Conservation (phyloP, 2,888 invertebrate species). For the Scaptomyza caliginosa region DNA sequence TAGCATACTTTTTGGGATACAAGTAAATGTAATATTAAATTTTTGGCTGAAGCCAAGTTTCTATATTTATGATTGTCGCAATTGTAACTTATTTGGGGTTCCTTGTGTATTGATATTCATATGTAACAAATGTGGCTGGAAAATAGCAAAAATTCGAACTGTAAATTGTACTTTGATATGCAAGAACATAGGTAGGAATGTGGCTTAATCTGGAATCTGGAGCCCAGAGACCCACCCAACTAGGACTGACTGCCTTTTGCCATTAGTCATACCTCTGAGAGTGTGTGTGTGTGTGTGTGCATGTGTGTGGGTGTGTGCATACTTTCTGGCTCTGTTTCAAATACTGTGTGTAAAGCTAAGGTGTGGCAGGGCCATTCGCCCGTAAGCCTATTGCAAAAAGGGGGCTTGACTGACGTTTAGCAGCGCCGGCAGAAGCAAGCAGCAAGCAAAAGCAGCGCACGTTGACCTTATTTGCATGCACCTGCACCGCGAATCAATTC, state of each 20-base stretch:
- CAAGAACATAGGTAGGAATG: constrained; percentile 15
- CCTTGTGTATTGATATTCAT: neutral
- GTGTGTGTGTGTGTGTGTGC: constrained; percentile 47
- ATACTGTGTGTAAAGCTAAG: neutral
- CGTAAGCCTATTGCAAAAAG: constrained; percentile 34
- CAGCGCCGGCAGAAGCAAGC: constrained; percentile 31
- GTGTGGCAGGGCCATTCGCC: neutral
- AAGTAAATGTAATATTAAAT: too few relatives aligned
- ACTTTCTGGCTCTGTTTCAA: neutral
- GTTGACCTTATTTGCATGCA: constrained; percentile 79
- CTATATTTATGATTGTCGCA: neutral
- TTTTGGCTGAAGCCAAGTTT: neutral
- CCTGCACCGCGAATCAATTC: constrained; percentile 75
- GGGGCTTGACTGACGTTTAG: constrained; percentile 57
- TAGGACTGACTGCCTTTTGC: constrained; percentile 1
- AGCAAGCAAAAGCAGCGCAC: constrained; percentile 49
- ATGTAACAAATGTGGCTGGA: neutral
- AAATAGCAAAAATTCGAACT: neutral
- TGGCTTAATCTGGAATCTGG: constrained; percentile 21
- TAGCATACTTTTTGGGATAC: neutral
- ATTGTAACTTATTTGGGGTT: neutral
- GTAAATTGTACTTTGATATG: neutral
- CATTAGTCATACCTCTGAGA: constrained; percentile 47
- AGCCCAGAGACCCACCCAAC: constrained; percentile 5
- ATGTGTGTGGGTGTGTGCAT: constrained; percentile 17